Evolutionary conservation across 2,888 invertebrate species (phyloP).

Genomic region (Drosophila koepferae): DNA sequence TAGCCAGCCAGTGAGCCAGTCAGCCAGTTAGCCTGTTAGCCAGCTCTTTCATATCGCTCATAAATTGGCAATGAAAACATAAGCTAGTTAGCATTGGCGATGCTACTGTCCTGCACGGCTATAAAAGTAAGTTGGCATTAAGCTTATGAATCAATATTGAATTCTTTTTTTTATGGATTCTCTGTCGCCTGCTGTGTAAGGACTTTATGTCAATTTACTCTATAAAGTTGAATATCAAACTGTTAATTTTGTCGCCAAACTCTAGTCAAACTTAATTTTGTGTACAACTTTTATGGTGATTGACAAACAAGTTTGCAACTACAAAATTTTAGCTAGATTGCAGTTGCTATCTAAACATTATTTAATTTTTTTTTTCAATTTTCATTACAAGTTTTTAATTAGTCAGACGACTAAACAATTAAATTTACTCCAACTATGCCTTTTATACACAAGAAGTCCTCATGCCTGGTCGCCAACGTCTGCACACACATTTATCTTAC

Average conservation of each 20-base stretch:
- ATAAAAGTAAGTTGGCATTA: conserved; percentile 13
- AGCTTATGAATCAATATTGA: conserved; percentile 43
- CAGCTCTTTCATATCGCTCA: conserved; percentile 7
- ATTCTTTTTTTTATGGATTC: conserved; percentile 24
- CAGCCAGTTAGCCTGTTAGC: neutral
- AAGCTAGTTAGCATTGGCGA: conserved; percentile 18
- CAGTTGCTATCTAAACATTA: conserved; percentile 13
- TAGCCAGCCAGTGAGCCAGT: neutral
- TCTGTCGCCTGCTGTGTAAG: conserved; percentile 21
- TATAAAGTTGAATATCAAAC: neutral
- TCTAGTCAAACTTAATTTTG: conserved; percentile 14
- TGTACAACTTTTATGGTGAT: conserved; percentile 7
- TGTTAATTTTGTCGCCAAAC: conserved; percentile 28
- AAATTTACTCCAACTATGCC: conserved; percentile 52
- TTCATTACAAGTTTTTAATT: conserved; percentile 75
- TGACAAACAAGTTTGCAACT: conserved; percentile 50
- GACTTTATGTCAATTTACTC: conserved; percentile 3
- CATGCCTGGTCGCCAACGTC: conserved; percentile 32
- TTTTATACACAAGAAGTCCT: conserved; percentile 19
- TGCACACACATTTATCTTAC: conserved; percentile 74
- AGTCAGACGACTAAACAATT: conserved; percentile 75
- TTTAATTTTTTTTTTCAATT: conserved; percentile 41
- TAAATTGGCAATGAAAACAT: conserved; percentile 49
- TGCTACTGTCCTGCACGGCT: neutral
- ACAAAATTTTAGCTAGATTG: conserved; percentile 17